Conservation (phyloP, 2,797 vertebrate genomes). For the Schizopygopsis pylzovi region DNA sequence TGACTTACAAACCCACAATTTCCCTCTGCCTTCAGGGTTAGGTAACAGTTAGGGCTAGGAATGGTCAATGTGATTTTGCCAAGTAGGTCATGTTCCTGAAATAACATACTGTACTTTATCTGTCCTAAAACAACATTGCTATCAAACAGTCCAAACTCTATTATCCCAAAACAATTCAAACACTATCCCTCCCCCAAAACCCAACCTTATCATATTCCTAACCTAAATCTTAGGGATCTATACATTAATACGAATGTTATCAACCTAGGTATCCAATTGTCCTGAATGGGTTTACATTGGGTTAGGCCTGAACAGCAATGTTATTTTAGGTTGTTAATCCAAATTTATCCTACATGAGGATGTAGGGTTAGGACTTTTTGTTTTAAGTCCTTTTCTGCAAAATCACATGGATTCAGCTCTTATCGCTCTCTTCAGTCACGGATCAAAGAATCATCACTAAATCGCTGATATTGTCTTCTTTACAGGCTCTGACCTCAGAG, state of each 20-base stretch:
- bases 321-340: neutral
- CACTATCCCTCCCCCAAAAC: neutral
- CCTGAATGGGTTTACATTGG: neutral
- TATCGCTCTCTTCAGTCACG: neutral
- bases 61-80: neutral
- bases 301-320: neutral
- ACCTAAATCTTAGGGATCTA: neutral
- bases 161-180: neutral
- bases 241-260: neutral
- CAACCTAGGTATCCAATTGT: neutral
- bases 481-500: constrained; percentile 88
- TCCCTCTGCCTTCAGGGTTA: neutral
- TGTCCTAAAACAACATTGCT: neutral
- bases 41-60: neutral
- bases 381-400: neutral
- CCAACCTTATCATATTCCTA: neutral
- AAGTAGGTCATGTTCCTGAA: constrained; percentile 11
- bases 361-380: neutral
- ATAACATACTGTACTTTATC: neutral
- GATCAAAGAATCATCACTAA: neutral
- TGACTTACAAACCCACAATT: neutral
- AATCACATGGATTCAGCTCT: neutral
- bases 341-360: neutral
- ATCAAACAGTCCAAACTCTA: neutral
- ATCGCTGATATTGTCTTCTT: neutral